phyloP scores from a whole-genome alignment of 2,888 invertebrate genomes.

The Caenorhabditis doughertyi region DNA sequence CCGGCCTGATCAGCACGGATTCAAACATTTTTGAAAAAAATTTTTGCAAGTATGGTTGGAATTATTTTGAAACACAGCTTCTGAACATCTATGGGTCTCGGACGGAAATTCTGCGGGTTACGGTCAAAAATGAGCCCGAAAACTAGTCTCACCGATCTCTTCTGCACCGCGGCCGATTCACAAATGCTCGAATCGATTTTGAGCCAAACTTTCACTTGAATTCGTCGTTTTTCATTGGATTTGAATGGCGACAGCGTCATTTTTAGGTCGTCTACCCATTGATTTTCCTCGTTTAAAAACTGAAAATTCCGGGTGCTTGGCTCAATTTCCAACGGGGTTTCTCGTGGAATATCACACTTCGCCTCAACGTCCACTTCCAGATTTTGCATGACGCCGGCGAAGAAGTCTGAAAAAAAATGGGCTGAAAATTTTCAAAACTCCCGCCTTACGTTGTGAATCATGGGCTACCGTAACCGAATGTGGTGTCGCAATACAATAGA shows the following conservation, averaged over 20 bases:
- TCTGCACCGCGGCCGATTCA: constrained; percentile 66
- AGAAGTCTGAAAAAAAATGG: constrained; percentile 55
- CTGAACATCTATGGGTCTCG: too few relatives aligned
- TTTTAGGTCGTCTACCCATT: constrained; percentile 25
- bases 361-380: constrained; percentile 65
- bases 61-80: too few relatives aligned
- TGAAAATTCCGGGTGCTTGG: constrained; percentile 29
- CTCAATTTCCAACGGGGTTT: constrained; percentile 41
- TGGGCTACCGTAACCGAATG: constrained; percentile 47
- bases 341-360: constrained; percentile 54
- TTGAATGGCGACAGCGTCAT: constrained; percentile 32
- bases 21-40: too few relatives aligned
- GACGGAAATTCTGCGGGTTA: too few relatives aligned
- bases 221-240: constrained; percentile 35
- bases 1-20: too few relatives aligned
- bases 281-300: constrained; percentile 10
- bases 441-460: constrained; percentile 48
- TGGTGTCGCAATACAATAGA: constrained; percentile 58
- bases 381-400: constrained; percentile 65
- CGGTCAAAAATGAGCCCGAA: too few relatives aligned
- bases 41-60: too few relatives aligned
- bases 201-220: constrained; percentile 58
- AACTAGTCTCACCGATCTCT: constrained; percentile 54
- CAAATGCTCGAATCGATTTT: constrained; percentile 66
- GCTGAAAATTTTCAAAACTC: not conserved